Evolutionary conservation across 2,113 vertebrate species (phyloP), one percentile per base, ranked within the genome.

Genomic region (Cyrtonyx montezumae): DNA sequence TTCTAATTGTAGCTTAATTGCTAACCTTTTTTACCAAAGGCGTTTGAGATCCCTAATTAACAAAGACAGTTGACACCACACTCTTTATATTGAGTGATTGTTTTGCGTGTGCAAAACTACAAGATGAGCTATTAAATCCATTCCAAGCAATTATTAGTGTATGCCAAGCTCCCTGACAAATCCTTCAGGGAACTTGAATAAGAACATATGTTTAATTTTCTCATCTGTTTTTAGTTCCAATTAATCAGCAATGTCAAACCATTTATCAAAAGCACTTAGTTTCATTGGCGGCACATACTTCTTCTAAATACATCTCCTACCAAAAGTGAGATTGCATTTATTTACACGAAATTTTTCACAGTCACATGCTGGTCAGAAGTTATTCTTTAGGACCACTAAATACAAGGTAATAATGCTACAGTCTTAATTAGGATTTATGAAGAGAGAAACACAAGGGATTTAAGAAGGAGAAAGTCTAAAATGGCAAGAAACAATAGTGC

Each of bases 141-240:
- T 83, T 91, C 75, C 71, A 61, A 86, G 82, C 80, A 66, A 80
- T 67, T 79, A 86, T 87, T 68, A 80, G 58, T 65, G 71, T 90
- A 80, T 78, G 73, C 81, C 87, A 82, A 87, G 67, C 65, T 40
- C 79, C 74, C 70, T 65, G 67, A 94, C 59, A 75, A 55, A 90
- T 83, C 26, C 84, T 92, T 75, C 13, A 18, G 92, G 90, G 58
- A 86, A 49, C 88, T 62, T 87, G 93, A 97, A 91, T 84, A 75
- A 89, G 93, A 96, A 91, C 90, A 71, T 56, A 63, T 75, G 84
- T 84, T 88, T 83, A 78, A 75, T 95, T 91, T 95, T 92, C 91
- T 96, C 94, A 78, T 71, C 81, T 96, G 93, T 81, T 96, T 96
- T 91, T 53, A 81, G 91, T 92, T 94, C 87, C 36, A 91, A 85